These are phyloP conservation scores for Stegostoma tigrinum DNA, from an alignment of 2,113 vertebrate species.

Conservation along the genomic window DNA sequence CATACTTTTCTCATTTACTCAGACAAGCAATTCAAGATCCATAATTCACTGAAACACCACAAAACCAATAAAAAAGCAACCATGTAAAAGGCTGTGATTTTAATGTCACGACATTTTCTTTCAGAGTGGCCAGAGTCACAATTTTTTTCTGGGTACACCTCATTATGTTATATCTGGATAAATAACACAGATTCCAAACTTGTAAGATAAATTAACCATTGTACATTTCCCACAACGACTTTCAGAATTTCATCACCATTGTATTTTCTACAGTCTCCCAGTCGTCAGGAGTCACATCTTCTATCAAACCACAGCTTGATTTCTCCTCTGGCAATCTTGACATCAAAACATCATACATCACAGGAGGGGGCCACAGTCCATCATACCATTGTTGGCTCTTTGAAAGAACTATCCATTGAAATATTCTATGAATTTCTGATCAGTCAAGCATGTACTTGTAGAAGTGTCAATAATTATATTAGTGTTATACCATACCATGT, in stretches of 20 bases:
- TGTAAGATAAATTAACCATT: not conserved
- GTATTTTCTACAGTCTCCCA: not conserved
- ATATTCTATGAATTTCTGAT: too few species aligned
- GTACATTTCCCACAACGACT: not conserved
- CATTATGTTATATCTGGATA: not conserved
- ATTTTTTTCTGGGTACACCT: not conserved
- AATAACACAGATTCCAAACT: not conserved
- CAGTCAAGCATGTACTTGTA: too few species aligned
- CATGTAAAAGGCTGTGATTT: not conserved
- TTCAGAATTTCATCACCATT: not conserved
- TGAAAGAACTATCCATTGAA: not conserved
- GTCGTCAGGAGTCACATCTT: not conserved
- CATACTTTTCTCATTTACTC: not conserved
- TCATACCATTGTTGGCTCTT: not conserved
- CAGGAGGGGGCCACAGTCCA: not conserved
- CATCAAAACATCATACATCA: not conserved
- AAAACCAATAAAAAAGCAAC: not conserved
- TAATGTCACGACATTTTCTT: not conserved
- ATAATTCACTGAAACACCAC: not conserved
- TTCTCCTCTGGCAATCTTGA: not conserved
- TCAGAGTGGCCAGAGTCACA: not conserved
- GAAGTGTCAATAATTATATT: too few species aligned
- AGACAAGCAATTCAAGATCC: constrained; percentile 11
- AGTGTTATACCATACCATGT: too few species aligned
- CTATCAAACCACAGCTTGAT: not conserved